Base-by-base conservation (phyloP, 2,888 invertebrate species). In the Sclerodermus sp. region DNA sequence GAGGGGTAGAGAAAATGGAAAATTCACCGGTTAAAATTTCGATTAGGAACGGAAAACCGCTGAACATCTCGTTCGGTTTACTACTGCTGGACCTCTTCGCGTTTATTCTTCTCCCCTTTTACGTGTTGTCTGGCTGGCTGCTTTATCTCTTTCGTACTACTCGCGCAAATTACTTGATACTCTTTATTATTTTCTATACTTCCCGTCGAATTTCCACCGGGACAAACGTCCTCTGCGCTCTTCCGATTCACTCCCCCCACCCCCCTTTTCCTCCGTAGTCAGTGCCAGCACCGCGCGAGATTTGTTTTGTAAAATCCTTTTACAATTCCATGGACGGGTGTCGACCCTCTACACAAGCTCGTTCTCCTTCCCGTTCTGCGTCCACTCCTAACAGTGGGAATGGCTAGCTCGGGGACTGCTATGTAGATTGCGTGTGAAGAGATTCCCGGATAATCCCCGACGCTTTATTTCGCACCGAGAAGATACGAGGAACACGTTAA, bases 221-320 rank as follows among this genome's bases (percentile, higher is more conserved):
- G n/a, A n/a, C n/a, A n/a, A n/a, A n/a, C n/a, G n/a, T n/a, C n/a
- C n/a, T n/a, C n/a, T n/a, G n/a, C n/a, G n/a, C n/a, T n/a, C n/a
- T n/a, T n/a, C n/a, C n/a, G n/a, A n/a, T n/a, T n/a, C n/a, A n/a
- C n/a, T n/a, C n/a, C n/a, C n/a, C n/a, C n/a, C n/a, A n/a, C n/a
- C n/a, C n/a, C n/a, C n/a, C n/a, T n/a, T n/a, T n/a, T n/a, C n/a
- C n/a, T 65, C 62, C 30, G 30, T 9, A 6, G 53, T 51, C 51
- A 16, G 37, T 13, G 14, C 47, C 59, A 64, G 65, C 70, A 62
- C 69, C 67, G 66, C 63, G 71, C 71, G 73, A 76, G 76, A 76
- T 76, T 76, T 77, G 74, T 77, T 77, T 75, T n/a, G n/a, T 73
- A 71, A 76, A 77, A 76, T 76, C 76, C 77, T 76, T 77, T 76